Evolutionary conservation across 2,888 invertebrate species (phyloP).

Genomic region (Boloria selene): DNA sequence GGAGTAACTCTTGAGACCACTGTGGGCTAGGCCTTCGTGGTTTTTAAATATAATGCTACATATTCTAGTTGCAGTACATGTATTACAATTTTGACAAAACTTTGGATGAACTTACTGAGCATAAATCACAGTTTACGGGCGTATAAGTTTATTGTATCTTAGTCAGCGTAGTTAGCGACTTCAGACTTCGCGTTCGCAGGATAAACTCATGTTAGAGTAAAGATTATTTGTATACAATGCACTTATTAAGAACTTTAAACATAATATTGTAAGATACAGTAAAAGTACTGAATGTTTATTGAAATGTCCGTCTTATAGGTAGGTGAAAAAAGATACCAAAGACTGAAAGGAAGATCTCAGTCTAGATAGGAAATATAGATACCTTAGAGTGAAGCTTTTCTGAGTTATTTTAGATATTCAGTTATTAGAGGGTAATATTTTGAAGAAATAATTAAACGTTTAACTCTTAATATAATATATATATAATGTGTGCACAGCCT

Average conservation of each 20-base stretch:
- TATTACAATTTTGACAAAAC: constrained; percentile 21
- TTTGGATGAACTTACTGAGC: constrained; percentile 7
- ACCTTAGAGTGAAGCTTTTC: not conserved
- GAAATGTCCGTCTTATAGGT: no score
- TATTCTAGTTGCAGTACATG: constrained; percentile 1
- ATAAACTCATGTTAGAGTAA: constrained; percentile 14
- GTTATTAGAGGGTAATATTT: not conserved
- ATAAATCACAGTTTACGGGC: constrained; percentile 14
- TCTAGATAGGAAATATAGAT: no score
- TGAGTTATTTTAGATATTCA: not conserved
- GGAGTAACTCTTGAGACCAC: no score
- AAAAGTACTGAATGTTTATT: no score
- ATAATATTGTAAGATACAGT: no score
- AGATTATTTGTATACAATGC: constrained; percentile 6
- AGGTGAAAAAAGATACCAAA: no score
- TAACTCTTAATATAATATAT: not conserved
- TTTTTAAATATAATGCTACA: not conserved
- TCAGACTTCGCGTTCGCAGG: not conserved
- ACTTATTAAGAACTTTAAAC: no score
- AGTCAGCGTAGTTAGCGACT: constrained; percentile 22
- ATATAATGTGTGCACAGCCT: constrained; percentile 16
- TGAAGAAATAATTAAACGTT: not conserved
- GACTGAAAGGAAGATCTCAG: no score
- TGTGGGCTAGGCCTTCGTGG: no score
- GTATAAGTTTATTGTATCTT: constrained; percentile 21